A percentile compares a stretch with the other conserved stretches of the same genome.
Evolutionary conservation across 1,140 invertebrate genomes (phyloP).

Genomic region (Aphis craccivora): DNA sequence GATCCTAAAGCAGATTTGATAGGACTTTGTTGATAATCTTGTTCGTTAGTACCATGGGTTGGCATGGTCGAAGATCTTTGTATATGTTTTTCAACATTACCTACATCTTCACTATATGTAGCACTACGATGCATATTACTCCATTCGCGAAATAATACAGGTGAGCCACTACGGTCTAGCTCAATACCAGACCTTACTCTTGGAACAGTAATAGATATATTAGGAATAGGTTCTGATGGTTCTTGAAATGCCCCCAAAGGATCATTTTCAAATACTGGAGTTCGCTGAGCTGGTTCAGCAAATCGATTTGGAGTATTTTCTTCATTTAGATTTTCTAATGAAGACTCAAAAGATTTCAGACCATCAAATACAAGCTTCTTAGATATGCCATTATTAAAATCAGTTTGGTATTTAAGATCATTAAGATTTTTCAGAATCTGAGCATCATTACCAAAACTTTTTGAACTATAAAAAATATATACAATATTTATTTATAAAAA

Average conservation of each 20-base stretch:
- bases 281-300: conserved; percentile 65
- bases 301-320: conserved; percentile 46
- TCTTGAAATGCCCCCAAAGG: conserved; percentile 80
- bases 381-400: conserved; percentile 54
- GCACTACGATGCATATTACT: conserved; percentile 36
- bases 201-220: conserved; percentile 42
- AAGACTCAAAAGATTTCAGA: conserved; percentile 50
- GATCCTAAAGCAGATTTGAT: conserved; percentile 77
- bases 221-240: conserved; percentile 62
- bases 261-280: conserved; percentile 88
- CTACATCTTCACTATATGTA: conserved; percentile 51
- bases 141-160: conserved; percentile 59
- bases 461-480: conserved; percentile 66
- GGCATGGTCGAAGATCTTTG: conserved; percentile 86
- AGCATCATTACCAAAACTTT: conserved; percentile 79
- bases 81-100: conserved; percentile 64
- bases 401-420: conserved; percentile 62
- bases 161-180: conserved; percentile 61
- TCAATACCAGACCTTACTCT: conserved; percentile 61
- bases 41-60: conserved; percentile 66
- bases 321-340: conserved; percentile 50
- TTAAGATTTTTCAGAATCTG: conserved; percentile 77
- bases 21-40: conserved; percentile 66
- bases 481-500: background rate
- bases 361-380: conserved; percentile 53